Percentiles rank a stretch among this genome's conserved stretches.
phyloP scores from a whole-genome alignment of 2,888 invertebrate genomes.

The Argynnis bischoffii region DNA sequence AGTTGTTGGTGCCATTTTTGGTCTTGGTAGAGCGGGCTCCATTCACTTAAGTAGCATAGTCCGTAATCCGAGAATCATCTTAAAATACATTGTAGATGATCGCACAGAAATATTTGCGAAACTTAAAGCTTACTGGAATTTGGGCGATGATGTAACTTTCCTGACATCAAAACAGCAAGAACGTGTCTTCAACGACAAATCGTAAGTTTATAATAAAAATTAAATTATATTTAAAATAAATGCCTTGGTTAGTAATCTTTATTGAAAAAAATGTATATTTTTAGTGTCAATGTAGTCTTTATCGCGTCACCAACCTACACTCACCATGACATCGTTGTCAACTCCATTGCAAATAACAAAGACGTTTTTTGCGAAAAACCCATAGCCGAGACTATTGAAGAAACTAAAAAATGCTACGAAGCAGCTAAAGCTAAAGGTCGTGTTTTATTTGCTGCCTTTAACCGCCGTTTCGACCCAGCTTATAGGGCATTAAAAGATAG shows the following conservation, averaged over 20 bases:
- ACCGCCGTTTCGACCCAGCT: constrained; percentile 86
- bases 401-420: constrained; percentile 82
- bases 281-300: constrained; percentile 77
- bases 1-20: constrained; percentile 80
- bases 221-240: neutral
- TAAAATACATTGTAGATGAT: constrained; percentile 83
- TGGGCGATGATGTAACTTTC: constrained; percentile 69
- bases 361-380: constrained; percentile 88
- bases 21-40: constrained; percentile 83
- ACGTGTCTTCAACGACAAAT: constrained; percentile 77
- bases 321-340: constrained; percentile 80
- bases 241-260: neutral
- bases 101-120: constrained; percentile 65
- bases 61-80: constrained; percentile 68
- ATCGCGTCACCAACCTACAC: constrained; percentile 83
- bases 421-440: constrained; percentile 79
- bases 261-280: neutral
- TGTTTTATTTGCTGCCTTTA: constrained; percentile 84
- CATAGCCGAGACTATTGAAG: constrained; percentile 79
- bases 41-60: constrained; percentile 80
- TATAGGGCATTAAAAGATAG: constrained; percentile 74
- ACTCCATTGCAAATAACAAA: constrained; percentile 80
- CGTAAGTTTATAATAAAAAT: constrained; percentile 57
- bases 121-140: constrained; percentile 75
- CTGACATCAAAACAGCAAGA: constrained; percentile 73